Conservation (phyloP, 1,140 invertebrate genomes). For the Maconellicoccus hirsutus region DNA sequence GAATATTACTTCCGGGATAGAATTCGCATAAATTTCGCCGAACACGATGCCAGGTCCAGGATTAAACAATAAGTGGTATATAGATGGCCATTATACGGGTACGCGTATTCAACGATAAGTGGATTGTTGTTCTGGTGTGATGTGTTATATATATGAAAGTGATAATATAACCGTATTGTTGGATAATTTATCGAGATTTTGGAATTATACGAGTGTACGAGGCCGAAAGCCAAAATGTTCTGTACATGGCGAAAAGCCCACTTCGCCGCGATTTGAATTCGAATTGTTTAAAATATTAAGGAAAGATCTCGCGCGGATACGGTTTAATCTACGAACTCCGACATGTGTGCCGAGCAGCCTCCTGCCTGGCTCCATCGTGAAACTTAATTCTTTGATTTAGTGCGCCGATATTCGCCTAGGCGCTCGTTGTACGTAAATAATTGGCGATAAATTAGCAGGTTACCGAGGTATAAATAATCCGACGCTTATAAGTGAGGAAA, state of each 20-base stretch:
- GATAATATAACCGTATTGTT: conserved; percentile 1
- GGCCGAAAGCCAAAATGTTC: neutral
- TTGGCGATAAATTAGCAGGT: too few relatives aligned
- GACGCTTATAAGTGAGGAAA: too few relatives aligned
- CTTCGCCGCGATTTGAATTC: neutral
- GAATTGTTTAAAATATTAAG: neutral
- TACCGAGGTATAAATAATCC: too few relatives aligned
- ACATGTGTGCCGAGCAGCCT: too few relatives aligned
- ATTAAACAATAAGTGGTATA: conserved; percentile 3
- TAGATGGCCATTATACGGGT: conserved; percentile 1
- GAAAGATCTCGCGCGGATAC: neutral
- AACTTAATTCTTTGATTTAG: too few relatives aligned
- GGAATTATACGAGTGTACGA: neutral
- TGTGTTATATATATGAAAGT: conserved; percentile 9
- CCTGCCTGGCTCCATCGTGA: too few relatives aligned
- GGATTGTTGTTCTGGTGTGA: neutral
- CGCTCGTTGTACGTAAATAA: too few relatives aligned
- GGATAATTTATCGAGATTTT: neutral
- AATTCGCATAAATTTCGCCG: conserved; percentile 8
- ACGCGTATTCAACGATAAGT: neutral
- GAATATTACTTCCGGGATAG: conserved; percentile 7
- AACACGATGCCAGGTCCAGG: neutral
- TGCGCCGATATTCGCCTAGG: too few relatives aligned
- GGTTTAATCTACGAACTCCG: too few relatives aligned
- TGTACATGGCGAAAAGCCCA: neutral